Percentiles rank a stretch among this genome's conserved stretches.
phyloP scores from a whole-genome alignment of 2,113 vertebrate genomes.

The Cyprinodon variegatus region DNA sequence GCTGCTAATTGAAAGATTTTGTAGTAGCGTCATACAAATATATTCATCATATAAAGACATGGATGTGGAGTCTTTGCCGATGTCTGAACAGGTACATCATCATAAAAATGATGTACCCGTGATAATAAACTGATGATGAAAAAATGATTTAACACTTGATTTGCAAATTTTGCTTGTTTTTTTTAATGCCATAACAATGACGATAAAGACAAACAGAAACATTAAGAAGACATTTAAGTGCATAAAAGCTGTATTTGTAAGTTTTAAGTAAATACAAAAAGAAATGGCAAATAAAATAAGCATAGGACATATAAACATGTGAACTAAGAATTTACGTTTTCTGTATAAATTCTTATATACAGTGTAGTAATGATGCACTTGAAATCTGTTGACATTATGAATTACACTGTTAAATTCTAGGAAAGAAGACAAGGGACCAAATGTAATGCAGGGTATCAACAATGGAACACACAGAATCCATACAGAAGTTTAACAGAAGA shows the following conservation, averaged over 20 bases:
- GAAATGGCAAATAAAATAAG: slow-evolving; percentile 39
- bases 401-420: slow-evolving; percentile 33
- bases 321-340: slow-evolving; percentile 36
- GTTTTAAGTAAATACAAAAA: slow-evolving; percentile 64
- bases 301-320: slow-evolving; percentile 45
- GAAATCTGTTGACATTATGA: slow-evolving; percentile 7
- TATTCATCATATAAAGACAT: background rate
- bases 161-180: background rate
- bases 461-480: slow-evolving; percentile 34
- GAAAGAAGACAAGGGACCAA: slow-evolving; percentile 15
- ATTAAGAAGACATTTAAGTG: slow-evolving; percentile 24
- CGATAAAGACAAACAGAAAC: slow-evolving; percentile 3
- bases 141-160: background rate
- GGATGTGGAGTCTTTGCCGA: background rate
- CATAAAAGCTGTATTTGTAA: slow-evolving; percentile 59
- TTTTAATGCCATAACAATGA: background rate
- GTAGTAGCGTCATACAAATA: background rate
- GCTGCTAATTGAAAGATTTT: background rate
- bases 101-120: background rate
- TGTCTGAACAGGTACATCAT: background rate
- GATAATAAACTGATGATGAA: background rate
- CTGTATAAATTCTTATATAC: slow-evolving; percentile 76
- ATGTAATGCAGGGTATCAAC: slow-evolving; percentile 28
- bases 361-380: slow-evolving; percentile 44
- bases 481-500: slow-evolving; percentile 27